Evolutionary conservation across 2,113 vertebrate genomes (phyloP).

Genomic region (Haemorhous mexicanus): DNA sequence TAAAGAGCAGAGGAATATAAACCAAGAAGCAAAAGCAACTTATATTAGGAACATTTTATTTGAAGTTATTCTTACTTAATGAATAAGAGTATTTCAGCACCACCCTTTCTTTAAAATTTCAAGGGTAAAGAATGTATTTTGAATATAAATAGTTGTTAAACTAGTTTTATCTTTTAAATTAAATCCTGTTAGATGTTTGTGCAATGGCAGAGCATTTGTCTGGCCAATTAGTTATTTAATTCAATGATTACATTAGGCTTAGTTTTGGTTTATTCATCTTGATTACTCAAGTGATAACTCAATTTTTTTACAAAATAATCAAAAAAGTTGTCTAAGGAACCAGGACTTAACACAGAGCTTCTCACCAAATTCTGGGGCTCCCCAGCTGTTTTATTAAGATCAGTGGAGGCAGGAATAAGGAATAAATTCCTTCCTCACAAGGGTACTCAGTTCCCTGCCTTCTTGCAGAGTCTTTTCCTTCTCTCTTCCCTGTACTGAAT

Average conservation of each 20-base stretch:
- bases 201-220: neutral
- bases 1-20: neutral
- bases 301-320: neutral
- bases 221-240: neutral
- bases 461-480: neutral
- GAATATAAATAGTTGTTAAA: neutral
- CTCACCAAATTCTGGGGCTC: neutral
- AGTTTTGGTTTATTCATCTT: neutral
- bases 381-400: neutral
- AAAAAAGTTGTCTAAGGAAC: neutral
- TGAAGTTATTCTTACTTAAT: neutral
- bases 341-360: neutral
- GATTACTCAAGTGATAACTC: neutral
- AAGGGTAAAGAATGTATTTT: neutral
- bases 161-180: neutral
- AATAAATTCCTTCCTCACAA: neutral
- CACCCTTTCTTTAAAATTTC: neutral
- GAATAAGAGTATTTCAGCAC: neutral
- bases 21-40: neutral
- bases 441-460: neutral
- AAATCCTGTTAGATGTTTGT: neutral
- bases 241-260: neutral
- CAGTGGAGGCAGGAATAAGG: neutral
- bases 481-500: neutral
- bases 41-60: neutral